Evolutionary conservation across 2,888 invertebrate genomes (phyloP), one percentile per base, ranked within the genome.

Genomic region (Clostera curtula): DNA sequence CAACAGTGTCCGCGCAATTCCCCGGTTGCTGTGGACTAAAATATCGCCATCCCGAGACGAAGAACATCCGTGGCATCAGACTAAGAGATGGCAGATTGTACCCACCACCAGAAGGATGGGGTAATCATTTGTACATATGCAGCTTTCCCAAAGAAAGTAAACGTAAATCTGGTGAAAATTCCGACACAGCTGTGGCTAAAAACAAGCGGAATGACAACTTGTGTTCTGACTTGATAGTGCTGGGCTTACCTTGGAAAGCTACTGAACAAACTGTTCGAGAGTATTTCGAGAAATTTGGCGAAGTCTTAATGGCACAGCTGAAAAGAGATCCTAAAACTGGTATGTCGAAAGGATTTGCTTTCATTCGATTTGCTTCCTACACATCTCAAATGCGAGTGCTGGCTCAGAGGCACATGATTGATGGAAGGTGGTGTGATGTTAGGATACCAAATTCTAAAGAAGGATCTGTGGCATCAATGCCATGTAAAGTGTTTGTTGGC

Each of bases 301-400:
- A 97, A 82, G 95, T 99, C 33, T 85, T 97, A 36, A 97, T 98
- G 96, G 96, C 96, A 31, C 97, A 98, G 87, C 93, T 97, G 7
- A 97, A 97, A 72, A 93, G 95, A 75, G 95, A 97, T 74, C 89
- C 92, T 5, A 87, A 87, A 72, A 93, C 96, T 14, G 96, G 97
- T 22, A 96, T 97, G 74, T 98, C 97, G 1, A 98, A 98, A 82
- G 98, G 99, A 27, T 99, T 98, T 79, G 99, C 98, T 38, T 99
- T 99, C 74, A 96, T 99, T 40, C 87, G 98, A 50, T 99, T 98
- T 84, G 92, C 92, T 29, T 94, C 94, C 43, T 96, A 97, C 68
- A 96, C 97, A 56, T 93, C 96, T 30, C 99, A 99, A 76, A 91
- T 95, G 85, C 89, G 96, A 63, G 98, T 97, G 22, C 86, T 99